Conservation (phyloP, 1,140 invertebrate species). For the Pogonus chalceus region DNA sequence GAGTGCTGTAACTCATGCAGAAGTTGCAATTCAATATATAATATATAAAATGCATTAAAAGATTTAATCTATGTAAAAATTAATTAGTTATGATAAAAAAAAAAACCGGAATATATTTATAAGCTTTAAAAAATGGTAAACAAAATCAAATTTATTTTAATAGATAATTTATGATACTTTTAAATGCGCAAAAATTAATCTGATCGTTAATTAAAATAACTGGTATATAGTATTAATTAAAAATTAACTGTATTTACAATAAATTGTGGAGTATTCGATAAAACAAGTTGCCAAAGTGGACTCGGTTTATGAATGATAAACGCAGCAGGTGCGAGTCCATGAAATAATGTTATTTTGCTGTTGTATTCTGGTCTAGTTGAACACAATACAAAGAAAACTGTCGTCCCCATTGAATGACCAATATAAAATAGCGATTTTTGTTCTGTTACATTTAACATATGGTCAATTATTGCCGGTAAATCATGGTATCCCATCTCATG, state of each 20-base stretch:
- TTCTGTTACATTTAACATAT: slow-evolving; percentile 40
- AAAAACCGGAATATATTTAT: no score
- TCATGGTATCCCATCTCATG: slow-evolving; percentile 42
- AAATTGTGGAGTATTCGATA: slow-evolving; percentile 14
- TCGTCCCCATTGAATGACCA: slow-evolving; percentile 52
- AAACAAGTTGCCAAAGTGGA: slow-evolving; percentile 17
- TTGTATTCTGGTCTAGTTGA: slow-evolving; percentile 43
- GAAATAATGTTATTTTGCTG: slow-evolving; percentile 36
- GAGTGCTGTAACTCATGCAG: no score
- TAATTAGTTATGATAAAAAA: no score
- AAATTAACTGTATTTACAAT: slow-evolving; percentile 20
- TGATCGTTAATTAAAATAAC: no score
- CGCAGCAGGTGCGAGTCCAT: slow-evolving; percentile 46
- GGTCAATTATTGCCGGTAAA: slow-evolving; percentile 47
- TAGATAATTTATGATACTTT: no score
- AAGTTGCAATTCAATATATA: no score
- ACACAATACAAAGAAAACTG: slow-evolving; percentile 36
- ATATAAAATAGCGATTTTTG: slow-evolving; percentile 41
- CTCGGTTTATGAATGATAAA: slow-evolving; percentile 25
- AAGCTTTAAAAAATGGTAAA: no score
- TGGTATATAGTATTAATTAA: no score
- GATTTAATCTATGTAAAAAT: no score
- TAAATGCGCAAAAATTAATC: no score
- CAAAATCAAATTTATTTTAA: no score
- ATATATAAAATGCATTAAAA: no score